phyloP scores from a whole-genome alignment of 2,797 vertebrate species.

The Danio albolineatus region DNA sequence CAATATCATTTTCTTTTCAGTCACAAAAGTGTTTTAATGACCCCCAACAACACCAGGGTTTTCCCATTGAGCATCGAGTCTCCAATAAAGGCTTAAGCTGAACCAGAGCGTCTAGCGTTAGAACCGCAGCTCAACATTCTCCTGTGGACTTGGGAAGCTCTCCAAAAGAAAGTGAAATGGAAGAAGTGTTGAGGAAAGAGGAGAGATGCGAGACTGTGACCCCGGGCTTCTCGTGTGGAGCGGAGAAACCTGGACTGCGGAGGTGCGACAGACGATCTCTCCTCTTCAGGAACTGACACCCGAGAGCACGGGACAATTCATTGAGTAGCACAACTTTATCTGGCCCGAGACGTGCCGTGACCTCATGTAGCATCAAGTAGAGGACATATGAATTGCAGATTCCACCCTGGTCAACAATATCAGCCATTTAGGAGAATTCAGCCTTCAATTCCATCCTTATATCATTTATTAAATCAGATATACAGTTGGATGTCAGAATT shows the following conservation, averaged over 20 bases:
- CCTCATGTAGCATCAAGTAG: constrained; percentile 48
- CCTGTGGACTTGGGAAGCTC: constrained; percentile 4
- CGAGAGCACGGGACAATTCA: constrained; percentile 53
- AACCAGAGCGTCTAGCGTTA: background rate
- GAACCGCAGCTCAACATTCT: constrained; percentile 2
- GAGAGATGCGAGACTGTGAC: constrained; percentile 48
- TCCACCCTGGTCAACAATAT: background rate
- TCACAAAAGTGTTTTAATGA: no score
- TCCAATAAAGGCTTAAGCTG: background rate
- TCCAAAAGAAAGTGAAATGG: constrained; percentile 44
- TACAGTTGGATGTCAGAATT: no score
- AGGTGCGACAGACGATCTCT: constrained; percentile 53
- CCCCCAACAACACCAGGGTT: no score
- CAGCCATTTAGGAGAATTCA: background rate
- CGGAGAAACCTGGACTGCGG: constrained; percentile 44
- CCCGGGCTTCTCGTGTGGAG: constrained; percentile 19
- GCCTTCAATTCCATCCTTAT: background rate
- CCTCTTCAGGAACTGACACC: constrained; percentile 54
- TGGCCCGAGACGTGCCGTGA: constrained; percentile 13
- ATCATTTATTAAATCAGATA: background rate
- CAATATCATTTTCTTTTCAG: no score
- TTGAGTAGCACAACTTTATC: constrained; percentile 54
- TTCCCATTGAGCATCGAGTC: no score
- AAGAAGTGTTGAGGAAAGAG: constrained; percentile 38
- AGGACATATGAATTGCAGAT: constrained; percentile 52